Conservation (phyloP, 2,888 invertebrate species). For the Caenorhabditis plicata region DNA sequence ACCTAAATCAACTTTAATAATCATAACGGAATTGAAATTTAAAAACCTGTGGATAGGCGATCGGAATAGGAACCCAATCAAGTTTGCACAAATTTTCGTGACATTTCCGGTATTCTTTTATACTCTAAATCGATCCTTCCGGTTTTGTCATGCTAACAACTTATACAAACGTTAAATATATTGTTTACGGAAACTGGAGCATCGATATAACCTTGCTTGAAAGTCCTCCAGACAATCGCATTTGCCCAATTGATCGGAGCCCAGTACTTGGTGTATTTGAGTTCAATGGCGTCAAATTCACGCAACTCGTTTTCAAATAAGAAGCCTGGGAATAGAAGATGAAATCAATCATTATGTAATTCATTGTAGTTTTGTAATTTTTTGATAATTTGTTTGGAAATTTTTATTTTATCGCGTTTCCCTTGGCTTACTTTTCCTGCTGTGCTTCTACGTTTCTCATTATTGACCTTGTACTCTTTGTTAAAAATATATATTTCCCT, state of each 20-base stretch:
- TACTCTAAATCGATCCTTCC: neutral
- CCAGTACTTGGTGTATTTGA: constrained; percentile 58
- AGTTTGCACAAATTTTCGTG: constrained; percentile 42
- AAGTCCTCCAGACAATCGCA: constrained; percentile 20
- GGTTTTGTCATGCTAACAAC: too few species aligned
- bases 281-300: constrained; percentile 36
- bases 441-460: too few species aligned
- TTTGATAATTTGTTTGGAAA: too few species aligned
- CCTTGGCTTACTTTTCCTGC: too few species aligned
- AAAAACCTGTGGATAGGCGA: constrained; percentile 48
- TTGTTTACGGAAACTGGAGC: too few species aligned
- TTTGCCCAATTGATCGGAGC: constrained; percentile 58
- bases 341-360: neutral
- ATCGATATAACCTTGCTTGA: constrained; percentile 28
- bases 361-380: too few species aligned
- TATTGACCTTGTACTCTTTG: too few species aligned
- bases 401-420: too few species aligned
- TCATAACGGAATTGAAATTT: neutral
- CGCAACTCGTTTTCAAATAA: constrained; percentile 41
- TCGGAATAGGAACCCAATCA: constrained; percentile 49
- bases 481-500: too few species aligned
- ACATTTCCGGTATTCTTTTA: constrained; percentile 31
- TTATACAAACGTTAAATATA: too few species aligned
- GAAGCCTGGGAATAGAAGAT: constrained; percentile 5
- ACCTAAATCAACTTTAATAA: constrained; percentile 23